phyloP scores from a whole-genome alignment of 2,888 invertebrate genomes.

The Pseudococcus longispinus region DNA sequence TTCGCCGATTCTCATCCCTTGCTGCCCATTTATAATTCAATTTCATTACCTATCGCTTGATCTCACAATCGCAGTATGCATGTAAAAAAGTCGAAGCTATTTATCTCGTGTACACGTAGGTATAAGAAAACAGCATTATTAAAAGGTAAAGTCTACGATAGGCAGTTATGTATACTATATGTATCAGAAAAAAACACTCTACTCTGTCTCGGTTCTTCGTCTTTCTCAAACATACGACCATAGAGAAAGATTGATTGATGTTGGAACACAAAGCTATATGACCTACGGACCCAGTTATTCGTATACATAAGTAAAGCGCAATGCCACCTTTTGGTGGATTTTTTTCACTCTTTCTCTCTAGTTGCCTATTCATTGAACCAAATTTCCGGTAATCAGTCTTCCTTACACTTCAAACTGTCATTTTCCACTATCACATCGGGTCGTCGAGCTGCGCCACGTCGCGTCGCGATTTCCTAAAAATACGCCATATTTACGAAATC shows the following conservation, averaged over 20 bases:
- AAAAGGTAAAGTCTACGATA: neutral
- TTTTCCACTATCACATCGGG: neutral
- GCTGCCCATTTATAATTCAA: neutral
- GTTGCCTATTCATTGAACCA: conserved; percentile 38
- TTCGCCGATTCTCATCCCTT: neutral
- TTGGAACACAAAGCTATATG: conserved; percentile 36
- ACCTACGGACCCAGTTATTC: conserved; percentile 28
- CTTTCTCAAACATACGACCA: neutral
- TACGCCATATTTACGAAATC: neutral
- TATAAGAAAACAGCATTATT: neutral
- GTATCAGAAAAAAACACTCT: conserved; percentile 9
- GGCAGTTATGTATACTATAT: neutral
- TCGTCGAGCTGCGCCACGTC: neutral
- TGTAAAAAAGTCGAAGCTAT: neutral
- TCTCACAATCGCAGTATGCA: neutral
- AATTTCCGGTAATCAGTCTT: conserved; percentile 45
- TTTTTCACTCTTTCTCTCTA: neutral
- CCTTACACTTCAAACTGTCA: conserved; percentile 43
- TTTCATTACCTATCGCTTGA: neutral
- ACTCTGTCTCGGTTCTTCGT: neutral
- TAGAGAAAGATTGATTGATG: conserved; percentile 35
- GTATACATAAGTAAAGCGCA: neutral
- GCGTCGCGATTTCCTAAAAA: neutral
- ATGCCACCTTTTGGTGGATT: neutral
- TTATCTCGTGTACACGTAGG: neutral